Evolutionary conservation across 2,797 vertebrate genomes (phyloP).

Genomic region (Cyprinella venusta): DNA sequence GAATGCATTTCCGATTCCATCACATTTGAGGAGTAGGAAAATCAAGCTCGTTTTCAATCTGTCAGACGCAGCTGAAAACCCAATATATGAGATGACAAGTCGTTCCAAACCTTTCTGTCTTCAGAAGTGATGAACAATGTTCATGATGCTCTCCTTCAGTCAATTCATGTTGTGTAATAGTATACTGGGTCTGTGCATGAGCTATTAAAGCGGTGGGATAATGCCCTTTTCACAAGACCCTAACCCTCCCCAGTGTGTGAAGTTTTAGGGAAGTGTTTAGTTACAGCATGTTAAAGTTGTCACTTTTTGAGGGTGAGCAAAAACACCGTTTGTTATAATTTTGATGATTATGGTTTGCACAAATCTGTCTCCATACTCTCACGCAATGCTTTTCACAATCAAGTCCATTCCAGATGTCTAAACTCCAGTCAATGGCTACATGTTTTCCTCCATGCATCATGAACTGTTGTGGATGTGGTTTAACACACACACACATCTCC

Average conservation of each 20-base stretch:
- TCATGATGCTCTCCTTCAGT: neutral
- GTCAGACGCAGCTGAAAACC: conserved; percentile 5
- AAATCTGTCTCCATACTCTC: neutral
- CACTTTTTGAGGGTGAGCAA: too few relatives aligned
- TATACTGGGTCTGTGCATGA: too few relatives aligned
- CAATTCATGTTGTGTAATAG: too few relatives aligned
- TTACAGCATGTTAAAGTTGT: too few relatives aligned
- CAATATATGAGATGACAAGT: neutral
- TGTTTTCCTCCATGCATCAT: neutral
- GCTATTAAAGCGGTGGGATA: too few relatives aligned
- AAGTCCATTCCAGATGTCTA: neutral
- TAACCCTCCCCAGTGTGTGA: too few relatives aligned
- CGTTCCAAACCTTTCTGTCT: neutral
- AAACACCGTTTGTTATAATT: too few relatives aligned
- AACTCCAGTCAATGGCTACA: too few relatives aligned
- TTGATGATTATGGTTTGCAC: too few relatives aligned
- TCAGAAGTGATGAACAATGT: neutral
- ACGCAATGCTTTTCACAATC: neutral
- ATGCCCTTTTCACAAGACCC: too few relatives aligned
- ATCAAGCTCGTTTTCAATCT: neutral
- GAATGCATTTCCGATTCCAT: neutral
- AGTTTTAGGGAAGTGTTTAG: too few relatives aligned
- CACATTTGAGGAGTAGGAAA: neutral
- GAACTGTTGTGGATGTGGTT: neutral
- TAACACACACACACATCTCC: neutral